These are phyloP conservation scores for Bathynomus jamesi DNA, from an alignment of 1,140 invertebrate species.

Conservation along the genomic window DNA sequence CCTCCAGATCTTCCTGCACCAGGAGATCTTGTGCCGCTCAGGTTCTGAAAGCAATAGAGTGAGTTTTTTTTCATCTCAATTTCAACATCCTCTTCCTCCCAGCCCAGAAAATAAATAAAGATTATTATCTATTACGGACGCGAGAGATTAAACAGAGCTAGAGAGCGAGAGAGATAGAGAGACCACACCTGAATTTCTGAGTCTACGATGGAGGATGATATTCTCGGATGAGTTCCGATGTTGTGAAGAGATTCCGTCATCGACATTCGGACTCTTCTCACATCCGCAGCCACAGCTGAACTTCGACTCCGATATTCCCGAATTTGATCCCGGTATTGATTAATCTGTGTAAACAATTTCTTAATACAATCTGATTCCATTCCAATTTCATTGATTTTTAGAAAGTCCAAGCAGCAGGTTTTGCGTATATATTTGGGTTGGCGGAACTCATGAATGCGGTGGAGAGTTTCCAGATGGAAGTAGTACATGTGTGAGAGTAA, in stretches of 20 bases:
- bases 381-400: background rate
- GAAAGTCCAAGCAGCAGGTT: no score
- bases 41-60: background rate
- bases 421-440: no score
- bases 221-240: constrained; percentile 31
- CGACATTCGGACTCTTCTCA: constrained; percentile 27
- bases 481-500: background rate
- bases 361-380: background rate
- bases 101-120: background rate
- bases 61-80: constrained; percentile 1
- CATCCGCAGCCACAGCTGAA: constrained; percentile 30
- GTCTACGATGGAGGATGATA: constrained; percentile 26
- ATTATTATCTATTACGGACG: background rate
- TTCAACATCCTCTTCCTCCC: background rate
- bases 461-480: background rate
- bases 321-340: constrained; percentile 32
- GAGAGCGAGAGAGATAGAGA: background rate
- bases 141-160: no score
- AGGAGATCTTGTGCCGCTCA: background rate
- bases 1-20: background rate
- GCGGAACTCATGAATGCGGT: no score
- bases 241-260: constrained; percentile 35
- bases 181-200: constrained; percentile 31
- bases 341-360: constrained; percentile 14
- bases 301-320: constrained; percentile 29